phyloP scores from a whole-genome alignment of 2,797 vertebrate species.

The Epinephelus awoara region DNA sequence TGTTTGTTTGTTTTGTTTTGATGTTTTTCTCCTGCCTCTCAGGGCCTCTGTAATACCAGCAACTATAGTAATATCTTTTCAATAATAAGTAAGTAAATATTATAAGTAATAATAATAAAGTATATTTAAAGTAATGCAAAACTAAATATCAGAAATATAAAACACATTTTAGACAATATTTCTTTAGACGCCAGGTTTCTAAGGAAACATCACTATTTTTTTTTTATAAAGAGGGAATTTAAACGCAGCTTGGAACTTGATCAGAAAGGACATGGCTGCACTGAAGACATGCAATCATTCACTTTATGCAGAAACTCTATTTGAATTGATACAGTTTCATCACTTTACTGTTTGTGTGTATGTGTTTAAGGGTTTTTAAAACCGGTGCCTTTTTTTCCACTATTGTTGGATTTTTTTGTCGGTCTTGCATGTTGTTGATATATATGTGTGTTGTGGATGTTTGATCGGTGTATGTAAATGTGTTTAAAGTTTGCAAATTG shows the following conservation, averaged over 20 bases:
- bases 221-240: conserved; percentile 29
- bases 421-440: conserved; percentile 31
- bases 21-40: too few relatives aligned
- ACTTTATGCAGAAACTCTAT: conserved; percentile 39
- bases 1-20: too few relatives aligned
- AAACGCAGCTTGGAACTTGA: neutral
- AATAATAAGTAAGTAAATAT: too few relatives aligned
- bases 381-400: conserved; percentile 55
- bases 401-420: conserved; percentile 2
- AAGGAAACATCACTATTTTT: neutral
- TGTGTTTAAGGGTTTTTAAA: conserved; percentile 19
- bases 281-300: neutral
- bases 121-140: neutral
- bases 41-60: neutral
- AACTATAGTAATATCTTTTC: neutral
- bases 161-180: conserved; percentile 6
- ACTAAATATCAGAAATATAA: neutral
- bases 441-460: conserved; percentile 10
- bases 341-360: conserved; percentile 5
- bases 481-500: conserved; percentile 11
- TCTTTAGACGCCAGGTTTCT: neutral
- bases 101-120: too few relatives aligned
- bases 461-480: conserved; percentile 34
- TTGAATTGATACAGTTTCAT: neutral
- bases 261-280: neutral